Evolutionary conservation across 1,140 invertebrate genomes (phyloP).

Genomic region (Hormaphis cornu): DNA sequence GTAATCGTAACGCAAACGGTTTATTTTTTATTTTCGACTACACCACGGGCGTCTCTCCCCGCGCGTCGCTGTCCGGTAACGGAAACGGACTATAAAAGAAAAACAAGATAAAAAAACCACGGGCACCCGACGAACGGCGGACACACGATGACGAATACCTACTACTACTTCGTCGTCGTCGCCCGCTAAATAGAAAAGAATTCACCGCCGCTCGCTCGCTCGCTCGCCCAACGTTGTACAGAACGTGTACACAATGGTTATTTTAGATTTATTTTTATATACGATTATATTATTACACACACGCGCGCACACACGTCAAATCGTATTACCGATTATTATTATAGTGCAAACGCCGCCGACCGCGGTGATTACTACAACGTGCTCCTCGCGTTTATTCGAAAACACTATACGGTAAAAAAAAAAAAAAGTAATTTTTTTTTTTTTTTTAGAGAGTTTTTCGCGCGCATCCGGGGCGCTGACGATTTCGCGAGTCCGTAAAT

Average conservation of each 20-base stretch:
- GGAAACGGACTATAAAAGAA: slow-evolving; percentile 9
- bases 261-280: slow-evolving; percentile 32
- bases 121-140: background rate
- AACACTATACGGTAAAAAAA: too few relatives aligned
- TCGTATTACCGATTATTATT: slow-evolving; percentile 1
- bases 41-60: background rate
- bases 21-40: background rate
- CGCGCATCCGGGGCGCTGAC: too few relatives aligned
- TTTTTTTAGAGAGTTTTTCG: too few relatives aligned
- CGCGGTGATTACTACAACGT: too few relatives aligned
- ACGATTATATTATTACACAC: background rate
- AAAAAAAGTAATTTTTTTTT: too few relatives aligned
- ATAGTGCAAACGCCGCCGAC: too few relatives aligned
- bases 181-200: slow-evolving; percentile 29
- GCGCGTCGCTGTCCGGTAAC: background rate
- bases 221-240: slow-evolving; percentile 17
- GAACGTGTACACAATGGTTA: slow-evolving; percentile 24
- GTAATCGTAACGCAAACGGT: too few relatives aligned
- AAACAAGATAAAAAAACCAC: background rate
- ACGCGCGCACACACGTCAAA: background rate
- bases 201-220: background rate
- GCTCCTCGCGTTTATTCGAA: too few relatives aligned
- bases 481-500: too few relatives aligned
- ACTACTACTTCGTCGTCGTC: background rate
- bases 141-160: background rate